Evolutionary conservation across 2,113 vertebrate species (phyloP), one percentile per base, ranked within the genome.

Genomic region (Hucho hucho): DNA sequence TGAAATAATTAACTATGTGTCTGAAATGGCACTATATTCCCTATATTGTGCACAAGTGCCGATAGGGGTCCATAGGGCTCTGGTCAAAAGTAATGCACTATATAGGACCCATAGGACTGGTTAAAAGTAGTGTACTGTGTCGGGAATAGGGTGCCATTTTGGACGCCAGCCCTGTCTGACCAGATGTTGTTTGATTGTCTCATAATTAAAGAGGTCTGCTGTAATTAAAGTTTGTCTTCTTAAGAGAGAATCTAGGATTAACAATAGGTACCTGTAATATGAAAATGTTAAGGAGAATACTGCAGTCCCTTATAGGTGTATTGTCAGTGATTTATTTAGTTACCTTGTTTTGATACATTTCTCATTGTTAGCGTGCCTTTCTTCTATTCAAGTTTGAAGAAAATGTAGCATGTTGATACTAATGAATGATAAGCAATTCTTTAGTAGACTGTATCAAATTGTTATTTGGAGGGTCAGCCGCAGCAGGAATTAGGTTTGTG

Each of bases 331-430:
- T 61, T 4, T 22, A 61, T 61, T 61, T 6, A 22, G 7, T 59
- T 59, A 20, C 18, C n/a, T 59, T 71, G 84, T 84, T 80, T 70
- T 28, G 71, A 74, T 22, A 32, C 67, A 24, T 68, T 79, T 73
- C 83, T 86, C 69, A 85, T 89, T 90, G 49, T 90, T 87, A 76
- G 88, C 87, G 88, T 92, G 91, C 90, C 90, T 92, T 92, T 87
- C 80, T 83, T 87, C 81, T 82, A 79, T 79, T 85, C 58, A 86
- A 78, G 86, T 87, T 84, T 86, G 85, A 83, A 87, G 64, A 65
- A 80, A 87, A 73, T 79, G 37, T 14, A 87, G 86, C 87, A 90
- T 83, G 83, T 85, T 75, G 68, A 81, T 77, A 76, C 73, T 71
- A 73, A 84, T 72, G 67, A 82, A 29, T 73, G 75, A 64, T 67